Evolutionary conservation across 2,797 vertebrate species (phyloP).

Genomic region (Pogoniulus pusillus): DNA sequence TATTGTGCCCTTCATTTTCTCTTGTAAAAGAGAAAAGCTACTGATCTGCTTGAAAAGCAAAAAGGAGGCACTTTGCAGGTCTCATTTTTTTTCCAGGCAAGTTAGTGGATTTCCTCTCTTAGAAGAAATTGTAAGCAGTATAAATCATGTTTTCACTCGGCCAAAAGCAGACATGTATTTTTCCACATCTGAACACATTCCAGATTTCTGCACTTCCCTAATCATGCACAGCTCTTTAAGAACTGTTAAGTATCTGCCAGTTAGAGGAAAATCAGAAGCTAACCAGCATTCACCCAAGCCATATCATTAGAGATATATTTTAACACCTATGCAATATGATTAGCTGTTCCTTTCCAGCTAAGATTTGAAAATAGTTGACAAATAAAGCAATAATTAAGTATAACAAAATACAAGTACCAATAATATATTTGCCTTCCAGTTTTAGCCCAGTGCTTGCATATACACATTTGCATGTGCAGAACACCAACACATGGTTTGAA

Average conservation of each 20-base stretch:
- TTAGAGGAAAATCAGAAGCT: background rate
- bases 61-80: background rate
- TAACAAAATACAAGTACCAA: background rate
- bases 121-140: background rate
- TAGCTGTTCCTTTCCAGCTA: background rate
- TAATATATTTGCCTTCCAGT: background rate
- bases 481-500: background rate
- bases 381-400: background rate
- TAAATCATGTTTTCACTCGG: background rate
- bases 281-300: background rate
- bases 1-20: slow-evolving; percentile 20
- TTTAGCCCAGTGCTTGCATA: background rate
- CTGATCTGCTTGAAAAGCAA: slow-evolving; percentile 16
- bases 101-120: background rate
- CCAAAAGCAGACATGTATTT: background rate
- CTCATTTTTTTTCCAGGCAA: background rate
- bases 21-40: background rate
- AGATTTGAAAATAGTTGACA: background rate
- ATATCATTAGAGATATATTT: background rate
- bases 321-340: background rate
- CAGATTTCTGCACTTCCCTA: background rate
- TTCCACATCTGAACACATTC: background rate
- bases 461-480: accelerated
- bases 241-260: background rate
- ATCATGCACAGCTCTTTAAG: background rate